These are phyloP conservation scores for Dendropsophus ebraccatus DNA, from an alignment of 2,113 vertebrate species.

Conservation along the genomic window DNA sequence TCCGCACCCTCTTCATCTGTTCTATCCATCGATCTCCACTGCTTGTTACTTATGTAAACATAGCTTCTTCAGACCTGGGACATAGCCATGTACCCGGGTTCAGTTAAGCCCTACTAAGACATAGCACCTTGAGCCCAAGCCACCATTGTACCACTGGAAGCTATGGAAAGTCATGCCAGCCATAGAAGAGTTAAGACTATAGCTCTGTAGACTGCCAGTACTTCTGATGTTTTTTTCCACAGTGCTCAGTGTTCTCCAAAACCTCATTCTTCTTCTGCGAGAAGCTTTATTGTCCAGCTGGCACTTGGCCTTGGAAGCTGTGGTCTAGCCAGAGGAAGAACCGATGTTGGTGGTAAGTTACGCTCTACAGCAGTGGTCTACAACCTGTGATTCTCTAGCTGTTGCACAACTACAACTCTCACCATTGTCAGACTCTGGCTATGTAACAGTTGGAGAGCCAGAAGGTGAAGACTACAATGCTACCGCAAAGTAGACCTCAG, in stretches of 20 bases:
- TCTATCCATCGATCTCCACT: neutral
- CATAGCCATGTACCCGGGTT: neutral
- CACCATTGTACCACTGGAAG: neutral
- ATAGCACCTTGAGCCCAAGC: neutral
- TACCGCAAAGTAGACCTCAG: neutral
- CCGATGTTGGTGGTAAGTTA: neutral
- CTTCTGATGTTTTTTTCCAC: slow-evolving; percentile 8
- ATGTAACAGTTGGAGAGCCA: neutral
- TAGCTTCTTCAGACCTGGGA: neutral
- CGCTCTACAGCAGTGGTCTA: slow-evolving; percentile 1
- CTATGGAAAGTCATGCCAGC: neutral
- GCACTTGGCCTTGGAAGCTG: slow-evolving; percentile 16
- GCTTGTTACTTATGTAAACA: neutral
- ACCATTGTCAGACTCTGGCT: neutral
- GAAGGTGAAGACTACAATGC: neutral
- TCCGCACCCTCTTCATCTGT: neutral
- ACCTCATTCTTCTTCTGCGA: slow-evolving; percentile 14
- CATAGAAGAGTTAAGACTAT: neutral
- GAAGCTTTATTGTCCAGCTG: slow-evolving; percentile 39
- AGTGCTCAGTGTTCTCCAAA: slow-evolving; percentile 21
- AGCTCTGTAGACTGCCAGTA: neutral
- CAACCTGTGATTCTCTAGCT: neutral
- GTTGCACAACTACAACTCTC: neutral
- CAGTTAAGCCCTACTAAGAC: neutral
- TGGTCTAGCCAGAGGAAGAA: neutral